phyloP scores from a whole-genome alignment of 2,888 invertebrate species.

The Omphaloscelis lunosa region DNA sequence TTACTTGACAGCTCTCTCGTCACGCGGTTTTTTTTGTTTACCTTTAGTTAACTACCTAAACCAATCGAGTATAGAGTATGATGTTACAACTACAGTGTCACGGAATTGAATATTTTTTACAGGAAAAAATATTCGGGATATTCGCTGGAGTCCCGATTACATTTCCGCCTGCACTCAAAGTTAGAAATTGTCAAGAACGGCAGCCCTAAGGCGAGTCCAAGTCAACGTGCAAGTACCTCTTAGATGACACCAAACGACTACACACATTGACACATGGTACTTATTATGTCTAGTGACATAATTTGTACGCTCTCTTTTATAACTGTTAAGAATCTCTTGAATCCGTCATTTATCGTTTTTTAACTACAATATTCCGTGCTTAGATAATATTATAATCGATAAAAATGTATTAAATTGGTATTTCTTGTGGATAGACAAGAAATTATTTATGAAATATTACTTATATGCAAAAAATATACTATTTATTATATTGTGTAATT shows the following conservation, averaged over 20 bases:
- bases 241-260: constrained; percentile 11
- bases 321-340: constrained; percentile 2
- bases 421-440: not conserved
- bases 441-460: not conserved
- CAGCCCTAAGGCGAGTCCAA: constrained; percentile 22
- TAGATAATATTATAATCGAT: constrained; percentile 3
- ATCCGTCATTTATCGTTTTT: constrained; percentile 1
- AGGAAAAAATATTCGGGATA: constrained; percentile 97
- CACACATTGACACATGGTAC: constrained; percentile 3
- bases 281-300: not conserved
- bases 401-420: not conserved
- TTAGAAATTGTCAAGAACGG: constrained; percentile 79
- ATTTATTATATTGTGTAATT: not conserved
- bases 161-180: constrained; percentile 96
- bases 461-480: not conserved
- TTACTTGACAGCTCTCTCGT: too few species aligned
- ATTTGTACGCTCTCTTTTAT: constrained; percentile 26
- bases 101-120: constrained; percentile 73
- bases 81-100: not conserved
- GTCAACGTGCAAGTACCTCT: constrained; percentile 11
- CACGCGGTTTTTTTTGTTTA: too few species aligned
- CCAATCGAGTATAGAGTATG: not conserved
- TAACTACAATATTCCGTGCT: not conserved
- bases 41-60: too few species aligned
- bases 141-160: constrained; percentile 96